These are phyloP conservation scores for Strigamia crassipes DNA, from an alignment of 2,888 invertebrate species.

Conservation along the genomic window DNA sequence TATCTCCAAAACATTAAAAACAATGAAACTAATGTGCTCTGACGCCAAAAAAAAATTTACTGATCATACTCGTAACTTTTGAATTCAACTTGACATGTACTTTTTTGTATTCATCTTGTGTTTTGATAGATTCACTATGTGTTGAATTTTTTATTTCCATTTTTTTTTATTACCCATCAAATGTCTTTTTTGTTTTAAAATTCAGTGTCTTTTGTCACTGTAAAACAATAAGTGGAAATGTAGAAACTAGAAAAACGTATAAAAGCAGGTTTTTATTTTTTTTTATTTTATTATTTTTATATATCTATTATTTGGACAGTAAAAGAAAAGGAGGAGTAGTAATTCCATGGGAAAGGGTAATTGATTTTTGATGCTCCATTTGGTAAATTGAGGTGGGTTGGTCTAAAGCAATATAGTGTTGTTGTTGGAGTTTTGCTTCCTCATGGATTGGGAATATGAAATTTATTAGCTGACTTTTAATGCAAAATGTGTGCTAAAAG, in stretches of 20 bases:
- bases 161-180: background rate
- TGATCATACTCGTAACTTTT: too few species aligned
- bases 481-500: conserved; percentile 18
- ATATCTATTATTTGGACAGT: background rate
- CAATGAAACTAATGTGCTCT: too few species aligned
- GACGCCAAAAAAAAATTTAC: background rate
- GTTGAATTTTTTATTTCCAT: conserved; percentile 2
- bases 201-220: background rate
- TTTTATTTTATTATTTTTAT: background rate
- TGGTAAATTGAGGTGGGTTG: conserved; percentile 23
- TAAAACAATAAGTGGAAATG: conserved; percentile 35
- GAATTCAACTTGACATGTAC: too few species aligned
- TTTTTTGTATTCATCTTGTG: background rate
- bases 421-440: background rate
- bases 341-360: background rate
- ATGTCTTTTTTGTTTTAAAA: conserved; percentile 2
- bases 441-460: conserved; percentile 7
- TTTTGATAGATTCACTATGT: conserved; percentile 23
- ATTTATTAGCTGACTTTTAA: background rate
- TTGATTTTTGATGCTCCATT: conserved; percentile 42
- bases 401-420: background rate
- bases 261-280: conserved; percentile 1
- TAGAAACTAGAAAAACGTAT: conserved; percentile 30
- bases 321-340: conserved; percentile 25
- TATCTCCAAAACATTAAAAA: too few species aligned